Conservation (phyloP, 2,888 invertebrate species). For the Lycocerus yunnanus region DNA sequence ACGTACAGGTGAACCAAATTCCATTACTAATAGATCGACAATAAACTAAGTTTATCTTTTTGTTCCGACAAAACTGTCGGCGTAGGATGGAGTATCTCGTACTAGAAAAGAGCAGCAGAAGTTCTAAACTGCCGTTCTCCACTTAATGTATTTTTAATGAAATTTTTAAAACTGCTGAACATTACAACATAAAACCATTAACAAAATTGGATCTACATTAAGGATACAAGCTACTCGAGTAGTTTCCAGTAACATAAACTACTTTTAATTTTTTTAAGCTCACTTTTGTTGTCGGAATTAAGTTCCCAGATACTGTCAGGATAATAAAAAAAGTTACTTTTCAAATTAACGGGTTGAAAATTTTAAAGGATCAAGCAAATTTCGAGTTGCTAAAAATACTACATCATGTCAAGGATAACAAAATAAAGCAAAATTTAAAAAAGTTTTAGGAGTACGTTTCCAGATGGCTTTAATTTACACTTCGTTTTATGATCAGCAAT, state of each 20-base stretch:
- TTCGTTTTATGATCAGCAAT: not conserved
- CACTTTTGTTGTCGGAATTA: not conserved
- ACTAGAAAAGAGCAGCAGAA: not conserved
- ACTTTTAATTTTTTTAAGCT: not conserved
- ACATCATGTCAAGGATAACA: not conserved
- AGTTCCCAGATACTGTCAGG: not conserved
- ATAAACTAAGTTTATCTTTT: conserved; percentile 2
- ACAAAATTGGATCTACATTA: not conserved
- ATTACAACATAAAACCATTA: not conserved
- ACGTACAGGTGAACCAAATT: conserved; percentile 10
- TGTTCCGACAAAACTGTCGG: conserved; percentile 7
- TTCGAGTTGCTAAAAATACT: not conserved
- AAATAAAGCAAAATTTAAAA: not conserved
- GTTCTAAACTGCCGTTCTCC: not conserved
- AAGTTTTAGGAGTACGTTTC: not conserved
- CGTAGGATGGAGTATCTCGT: conserved; percentile 8
- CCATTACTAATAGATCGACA: conserved; percentile 11
- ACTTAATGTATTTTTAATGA: not conserved
- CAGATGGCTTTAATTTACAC: not conserved
- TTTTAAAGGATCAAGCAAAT: not conserved
- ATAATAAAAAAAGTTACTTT: not conserved
- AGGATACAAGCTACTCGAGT: not conserved
- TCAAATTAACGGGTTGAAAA: not conserved
- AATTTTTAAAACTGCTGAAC: not conserved
- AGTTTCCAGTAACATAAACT: not conserved